Evolutionary conservation across 2,113 vertebrate genomes (phyloP), one percentile per base, ranked within the genome.

Genomic region (Actenoides lindsayi): DNA sequence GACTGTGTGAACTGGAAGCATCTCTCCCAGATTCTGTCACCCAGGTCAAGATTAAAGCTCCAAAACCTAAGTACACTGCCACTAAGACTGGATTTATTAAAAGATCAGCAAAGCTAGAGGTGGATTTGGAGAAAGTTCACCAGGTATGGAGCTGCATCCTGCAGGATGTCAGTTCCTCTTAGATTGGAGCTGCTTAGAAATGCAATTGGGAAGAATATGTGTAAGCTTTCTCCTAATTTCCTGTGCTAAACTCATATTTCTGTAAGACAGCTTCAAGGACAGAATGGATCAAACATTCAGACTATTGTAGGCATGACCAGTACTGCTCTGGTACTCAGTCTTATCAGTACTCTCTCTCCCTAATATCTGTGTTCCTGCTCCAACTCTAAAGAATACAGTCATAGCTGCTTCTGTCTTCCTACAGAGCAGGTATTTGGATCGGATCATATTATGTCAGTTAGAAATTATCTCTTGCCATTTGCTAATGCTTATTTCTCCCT

Each of bases 1-100:
- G 99, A 62, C 95, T 99, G 63, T 93, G 98, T 39, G 97, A 99
- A 74, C 90, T 99, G 82, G 99, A 99, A 85, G 94, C 97, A 18
- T 87, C 92, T 95, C 97, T 99, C 59, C 97, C 95, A 15, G 71
- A 93, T 70, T 98, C 98, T 59, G 90, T 98, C 62, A 96, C 95
- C 19, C 98, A 98, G 53, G 89, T 97, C 27, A 63, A 71, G 37
- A 97, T 96, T 90, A 97, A 95, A 95, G 83, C 83, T 41, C 97
- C 97, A 39, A 98, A 97, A 94, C 96, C 97, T 16, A 98, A 94
- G 96, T 44, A 42, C 50, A 62, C 39, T 33, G 94, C 92, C 71
- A 98, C 98, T 64, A 97, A 97, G 81, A 85, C 94, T 53, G 98
- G 98, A 33, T 98, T 96, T 73, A 90, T 98, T 83, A 98, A 94